These are phyloP conservation scores for Nothura maculosa DNA, from an alignment of 2,797 vertebrate species.

Conservation along the genomic window DNA sequence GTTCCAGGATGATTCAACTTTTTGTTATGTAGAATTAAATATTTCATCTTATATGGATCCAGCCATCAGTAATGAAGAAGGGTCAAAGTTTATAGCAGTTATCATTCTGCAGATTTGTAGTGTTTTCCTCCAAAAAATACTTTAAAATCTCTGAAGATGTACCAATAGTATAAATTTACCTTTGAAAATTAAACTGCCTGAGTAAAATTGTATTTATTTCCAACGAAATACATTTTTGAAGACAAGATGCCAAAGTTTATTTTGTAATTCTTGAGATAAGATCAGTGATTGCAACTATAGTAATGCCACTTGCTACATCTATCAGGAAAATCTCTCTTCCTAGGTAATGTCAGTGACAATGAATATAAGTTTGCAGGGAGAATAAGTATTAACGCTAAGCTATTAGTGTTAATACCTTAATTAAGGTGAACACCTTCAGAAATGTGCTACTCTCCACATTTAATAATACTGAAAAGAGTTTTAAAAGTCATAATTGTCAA, in stretches of 20 bases:
- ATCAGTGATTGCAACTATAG: not conserved
- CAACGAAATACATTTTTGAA: constrained; percentile 45
- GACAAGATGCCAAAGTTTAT: constrained; percentile 7
- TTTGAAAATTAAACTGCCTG: constrained; percentile 58
- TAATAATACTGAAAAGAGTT: not conserved
- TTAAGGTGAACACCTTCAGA: not conserved
- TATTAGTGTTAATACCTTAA: not conserved
- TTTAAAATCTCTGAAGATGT: not conserved
- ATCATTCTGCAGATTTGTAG: constrained; percentile 44
- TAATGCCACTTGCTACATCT: not conserved
- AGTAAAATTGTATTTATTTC: constrained; percentile 37
- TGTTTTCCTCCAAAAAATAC: constrained; percentile 40
- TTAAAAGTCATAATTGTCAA: not conserved
- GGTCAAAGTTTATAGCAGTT: constrained; percentile 16
- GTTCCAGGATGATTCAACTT: not conserved
- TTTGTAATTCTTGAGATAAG: constrained; percentile 43
- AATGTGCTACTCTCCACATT: not conserved
- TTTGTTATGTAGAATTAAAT: not conserved
- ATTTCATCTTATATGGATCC: not conserved
- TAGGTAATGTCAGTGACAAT: not conserved
- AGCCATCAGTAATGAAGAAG: not conserved
- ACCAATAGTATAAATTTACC: constrained; percentile 24
- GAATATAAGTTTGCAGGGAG: not conserved
- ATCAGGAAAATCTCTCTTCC: not conserved
- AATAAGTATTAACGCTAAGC: constrained; percentile 4